Evolutionary conservation across 2,888 invertebrate genomes (phyloP).

Genomic region (Pachycephus smyrnensis): DNA sequence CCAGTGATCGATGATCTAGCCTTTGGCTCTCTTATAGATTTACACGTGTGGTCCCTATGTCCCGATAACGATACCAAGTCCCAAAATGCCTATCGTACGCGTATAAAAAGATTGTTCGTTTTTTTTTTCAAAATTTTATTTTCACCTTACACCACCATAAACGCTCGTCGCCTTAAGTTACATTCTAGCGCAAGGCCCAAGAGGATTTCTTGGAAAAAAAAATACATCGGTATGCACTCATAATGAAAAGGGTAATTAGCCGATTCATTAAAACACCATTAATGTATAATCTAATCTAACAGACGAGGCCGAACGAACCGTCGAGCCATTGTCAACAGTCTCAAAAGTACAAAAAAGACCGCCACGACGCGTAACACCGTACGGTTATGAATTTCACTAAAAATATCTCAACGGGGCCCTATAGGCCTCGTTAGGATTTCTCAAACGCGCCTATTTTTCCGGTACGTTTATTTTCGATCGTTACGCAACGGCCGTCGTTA

Average conservation of each 20-base stretch:
- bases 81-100: no score
- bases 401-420: no score
- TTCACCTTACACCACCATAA: neutral
- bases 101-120: neutral
- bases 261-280: constrained; percentile 27
- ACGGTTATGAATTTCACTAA: no score
- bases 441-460: no score
- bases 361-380: no score
- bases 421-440: no score
- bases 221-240: no score
- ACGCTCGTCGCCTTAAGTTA: constrained; percentile 7
- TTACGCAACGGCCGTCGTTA: no score
- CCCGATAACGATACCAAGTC: neutral
- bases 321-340: no score
- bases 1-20: constrained; percentile 27
- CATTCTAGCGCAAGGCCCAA: constrained; percentile 17
- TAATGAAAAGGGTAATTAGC: constrained; percentile 21
- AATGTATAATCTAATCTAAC: constrained; percentile 7
- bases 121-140: neutral
- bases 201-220: constrained; percentile 14
- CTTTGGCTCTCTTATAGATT: constrained; percentile 16
- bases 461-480: no score
- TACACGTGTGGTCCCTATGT: neutral
- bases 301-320: neutral
- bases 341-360: no score